phyloP scores from a whole-genome alignment of 2,797 vertebrate species.

The Liparis tanakae region DNA sequence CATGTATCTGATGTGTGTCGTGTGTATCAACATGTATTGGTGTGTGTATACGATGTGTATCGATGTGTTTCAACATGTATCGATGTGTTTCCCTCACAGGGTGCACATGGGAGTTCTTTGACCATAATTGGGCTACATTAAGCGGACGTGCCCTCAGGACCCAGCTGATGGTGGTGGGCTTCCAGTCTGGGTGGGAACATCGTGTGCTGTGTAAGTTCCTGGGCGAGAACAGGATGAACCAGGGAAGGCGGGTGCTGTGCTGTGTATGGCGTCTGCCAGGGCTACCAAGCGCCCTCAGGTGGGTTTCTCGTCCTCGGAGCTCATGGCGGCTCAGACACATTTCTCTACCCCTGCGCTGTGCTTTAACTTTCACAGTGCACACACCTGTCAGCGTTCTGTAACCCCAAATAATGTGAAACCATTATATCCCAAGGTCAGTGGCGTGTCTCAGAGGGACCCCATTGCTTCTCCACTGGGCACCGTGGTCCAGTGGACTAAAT shows the following conservation, averaged over 20 bases:
- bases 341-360: constrained; percentile 11
- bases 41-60: too few relatives aligned
- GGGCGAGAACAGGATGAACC: constrained; percentile 92
- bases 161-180: constrained; percentile 93
- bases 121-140: constrained; percentile 94
- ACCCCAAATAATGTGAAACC: not conserved
- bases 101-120: constrained; percentile 99
- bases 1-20: too few relatives aligned
- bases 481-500: constrained; percentile 68
- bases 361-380: constrained; percentile 17
- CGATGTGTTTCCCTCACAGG: constrained; percentile 77
- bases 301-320: constrained; percentile 63
- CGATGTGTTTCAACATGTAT: too few relatives aligned
- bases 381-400: constrained; percentile 2
- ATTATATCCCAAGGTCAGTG: not conserved
- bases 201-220: constrained; percentile 97
- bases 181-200: constrained; percentile 98
- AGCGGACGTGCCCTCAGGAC: constrained; percentile 90
- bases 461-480: constrained; percentile 28
- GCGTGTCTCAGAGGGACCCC: constrained; percentile 10
- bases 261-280: constrained; percentile 97
- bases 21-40: too few relatives aligned
- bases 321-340: not conserved
- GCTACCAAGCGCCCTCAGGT: constrained; percentile 97
- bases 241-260: constrained; percentile 95